Conservation (phyloP, 2,888 invertebrate species). For the Syrphus vitripennis region DNA sequence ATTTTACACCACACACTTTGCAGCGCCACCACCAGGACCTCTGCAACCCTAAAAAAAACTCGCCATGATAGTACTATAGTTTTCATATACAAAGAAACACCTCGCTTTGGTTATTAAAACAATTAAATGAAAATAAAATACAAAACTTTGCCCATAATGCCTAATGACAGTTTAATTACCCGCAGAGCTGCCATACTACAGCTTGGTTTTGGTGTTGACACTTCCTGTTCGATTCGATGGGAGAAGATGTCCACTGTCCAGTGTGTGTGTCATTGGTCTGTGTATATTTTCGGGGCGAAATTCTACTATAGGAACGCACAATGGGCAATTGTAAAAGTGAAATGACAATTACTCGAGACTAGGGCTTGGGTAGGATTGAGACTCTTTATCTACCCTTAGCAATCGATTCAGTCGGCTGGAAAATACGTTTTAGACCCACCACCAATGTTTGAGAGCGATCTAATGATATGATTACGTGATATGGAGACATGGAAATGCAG, state of each 20-base stretch:
- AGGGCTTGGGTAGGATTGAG: background rate
- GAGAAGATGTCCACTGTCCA: constrained; percentile 44
- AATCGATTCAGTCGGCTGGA: constrained; percentile 65
- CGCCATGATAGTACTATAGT: too few species aligned
- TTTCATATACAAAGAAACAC: too few species aligned
- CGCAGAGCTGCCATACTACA: constrained; percentile 43
- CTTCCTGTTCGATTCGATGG: constrained; percentile 59
- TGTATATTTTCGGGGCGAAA: constrained; percentile 6
- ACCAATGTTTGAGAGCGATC: constrained; percentile 41
- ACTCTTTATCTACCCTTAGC: constrained; percentile 58
- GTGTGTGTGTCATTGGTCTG: background rate
- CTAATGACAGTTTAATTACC: constrained; percentile 70
- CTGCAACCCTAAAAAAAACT: too few species aligned
- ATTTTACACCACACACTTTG: too few species aligned
- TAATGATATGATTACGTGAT: constrained; percentile 68
- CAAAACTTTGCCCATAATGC: constrained; percentile 62
- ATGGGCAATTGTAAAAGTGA: constrained; percentile 62
- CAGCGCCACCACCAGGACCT: too few species aligned
- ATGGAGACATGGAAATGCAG: constrained; percentile 53
- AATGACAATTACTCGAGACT: constrained; percentile 65
- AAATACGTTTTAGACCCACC: constrained; percentile 53
- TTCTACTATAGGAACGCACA: background rate
- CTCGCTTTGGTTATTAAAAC: constrained; percentile 65
- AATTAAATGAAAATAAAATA: constrained; percentile 68
- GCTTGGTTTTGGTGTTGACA: constrained; percentile 57